Evolutionary conservation across 2,113 vertebrate species (phyloP), one percentile per base, ranked within the genome.

Genomic region (Eira barbara): DNA sequence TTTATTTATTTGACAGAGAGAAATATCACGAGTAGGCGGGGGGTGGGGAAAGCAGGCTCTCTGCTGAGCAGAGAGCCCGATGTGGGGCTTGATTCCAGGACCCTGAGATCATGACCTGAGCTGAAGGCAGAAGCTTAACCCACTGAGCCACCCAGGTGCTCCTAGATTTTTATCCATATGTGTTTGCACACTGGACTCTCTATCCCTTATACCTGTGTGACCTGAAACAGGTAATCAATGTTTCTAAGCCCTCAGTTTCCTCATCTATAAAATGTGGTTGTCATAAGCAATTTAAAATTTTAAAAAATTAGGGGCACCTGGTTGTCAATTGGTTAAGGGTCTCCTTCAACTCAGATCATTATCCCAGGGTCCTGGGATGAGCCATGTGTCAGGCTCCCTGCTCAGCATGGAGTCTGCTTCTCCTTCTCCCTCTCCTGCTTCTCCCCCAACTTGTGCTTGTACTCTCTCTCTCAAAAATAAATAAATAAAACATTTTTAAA

Each of bases 261-360:
- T 88, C 18, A 95, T 87, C 31, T 97, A 65, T 93, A 18, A 94
- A 93, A 96, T 69, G 55, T 91, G 31, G 4, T 79, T 91, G 7
- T 88, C 23, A 47, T 80, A 91, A 96, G 23, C n/a, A 87, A 95
- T 95, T 90, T 20, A 61, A 84, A 81, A 17, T 10, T 49, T 82
- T 63, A 6, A 55, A 23, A 20, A 63, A 18, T 73, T 67, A 67
- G 29, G 31, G 31, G 63, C 6, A 1, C 63, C 63, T 67, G 63
- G 6, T 34, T 67, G 63, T 34, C 13, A 65, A 12, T 65, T 65
- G 12, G 61, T 65, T 65, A 65, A 31, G 29, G 63, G 29, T 31
- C 29, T 31, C 63, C 63, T 31, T 65, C 2, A 1, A 65, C 63
- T 65, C 63, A 67, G 63, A 67, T 67, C 63, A 17, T 67, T 6